Conservation (phyloP, 2,888 invertebrate species). For the Phania funesta region DNA sequence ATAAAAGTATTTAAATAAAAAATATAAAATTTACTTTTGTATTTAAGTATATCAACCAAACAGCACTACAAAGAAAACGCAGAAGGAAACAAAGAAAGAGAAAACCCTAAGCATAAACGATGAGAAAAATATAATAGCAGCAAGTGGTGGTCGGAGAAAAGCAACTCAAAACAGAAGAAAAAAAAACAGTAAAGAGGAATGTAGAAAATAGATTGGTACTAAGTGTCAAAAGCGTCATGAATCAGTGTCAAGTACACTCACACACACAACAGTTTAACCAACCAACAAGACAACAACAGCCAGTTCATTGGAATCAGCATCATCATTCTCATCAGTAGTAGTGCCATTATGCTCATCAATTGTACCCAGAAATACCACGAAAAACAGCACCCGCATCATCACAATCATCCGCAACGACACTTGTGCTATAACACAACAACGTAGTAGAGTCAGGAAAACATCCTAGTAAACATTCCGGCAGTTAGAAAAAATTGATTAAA, state of each 20-base stretch:
- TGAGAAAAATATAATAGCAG: slow-evolving; percentile 28
- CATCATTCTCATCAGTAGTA: slow-evolving; percentile 14
- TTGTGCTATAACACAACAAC: not conserved
- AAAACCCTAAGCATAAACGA: slow-evolving; percentile 40
- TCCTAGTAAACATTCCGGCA: not conserved
- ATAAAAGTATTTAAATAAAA: too few species aligned
- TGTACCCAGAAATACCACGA: not conserved
- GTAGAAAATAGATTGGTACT: slow-evolving; percentile 58
- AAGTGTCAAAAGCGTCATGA: slow-evolving; percentile 67
- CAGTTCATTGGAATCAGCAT: not conserved
- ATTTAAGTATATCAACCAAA: not conserved
- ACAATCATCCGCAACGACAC: slow-evolving; percentile 22
- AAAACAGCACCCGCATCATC: slow-evolving; percentile 7
- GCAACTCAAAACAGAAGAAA: not conserved
- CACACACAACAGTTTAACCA: slow-evolving; percentile 45
- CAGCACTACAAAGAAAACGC: slow-evolving; percentile 15
- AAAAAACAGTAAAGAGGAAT: not conserved
- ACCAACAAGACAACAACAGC: slow-evolving; percentile 33
- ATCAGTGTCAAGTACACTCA: slow-evolving; percentile 66
- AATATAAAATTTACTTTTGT: too few species aligned
- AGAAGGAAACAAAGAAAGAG: not conserved
- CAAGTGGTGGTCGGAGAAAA: slow-evolving; percentile 45
- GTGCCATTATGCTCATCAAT: not conserved
- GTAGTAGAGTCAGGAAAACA: not conserved
- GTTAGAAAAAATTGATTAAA: slow-evolving; percentile 10